Percentiles rank a stretch among this genome's conserved stretches.
These are phyloP conservation scores for Conopomorpha cramerella DNA, from an alignment of 1,140 invertebrate species.

Conservation along the genomic window DNA sequence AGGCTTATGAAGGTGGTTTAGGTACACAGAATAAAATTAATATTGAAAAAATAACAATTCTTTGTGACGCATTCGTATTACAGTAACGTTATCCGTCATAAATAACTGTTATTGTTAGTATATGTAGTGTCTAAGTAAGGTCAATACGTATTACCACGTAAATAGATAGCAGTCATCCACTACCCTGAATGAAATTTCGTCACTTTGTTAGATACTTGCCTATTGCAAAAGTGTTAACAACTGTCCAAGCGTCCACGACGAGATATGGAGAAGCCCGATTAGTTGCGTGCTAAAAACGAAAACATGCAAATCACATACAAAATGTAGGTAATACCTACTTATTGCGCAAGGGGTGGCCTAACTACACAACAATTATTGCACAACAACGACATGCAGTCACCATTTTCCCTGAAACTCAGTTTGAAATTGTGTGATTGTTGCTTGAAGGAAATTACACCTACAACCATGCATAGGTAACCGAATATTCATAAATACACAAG, in stretches of 20 bases:
- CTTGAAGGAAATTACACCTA: not conserved
- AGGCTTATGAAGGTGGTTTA: no score
- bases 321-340: slow-evolving; percentile 10
- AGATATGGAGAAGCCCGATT: slow-evolving; percentile 23
- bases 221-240: slow-evolving; percentile 12
- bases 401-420: no score
- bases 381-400: not conserved
- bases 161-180: not conserved
- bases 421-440: no score
- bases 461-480: not conserved
- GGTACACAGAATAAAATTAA: no score
- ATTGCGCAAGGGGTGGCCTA: not conserved
- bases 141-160: not conserved
- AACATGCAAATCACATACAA: slow-evolving; percentile 33
- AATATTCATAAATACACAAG: no score
- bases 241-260: slow-evolving; percentile 15
- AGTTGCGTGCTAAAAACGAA: slow-evolving; percentile 47
- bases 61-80: no score
- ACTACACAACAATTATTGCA: not conserved
- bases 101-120: no score
- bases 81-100: no score
- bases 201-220: not conserved
- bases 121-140: no score
- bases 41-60: no score
- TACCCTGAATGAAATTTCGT: not conserved